Conservation (phyloP, 2,797 vertebrate genomes). For the Chelidonichthys spinosus region DNA sequence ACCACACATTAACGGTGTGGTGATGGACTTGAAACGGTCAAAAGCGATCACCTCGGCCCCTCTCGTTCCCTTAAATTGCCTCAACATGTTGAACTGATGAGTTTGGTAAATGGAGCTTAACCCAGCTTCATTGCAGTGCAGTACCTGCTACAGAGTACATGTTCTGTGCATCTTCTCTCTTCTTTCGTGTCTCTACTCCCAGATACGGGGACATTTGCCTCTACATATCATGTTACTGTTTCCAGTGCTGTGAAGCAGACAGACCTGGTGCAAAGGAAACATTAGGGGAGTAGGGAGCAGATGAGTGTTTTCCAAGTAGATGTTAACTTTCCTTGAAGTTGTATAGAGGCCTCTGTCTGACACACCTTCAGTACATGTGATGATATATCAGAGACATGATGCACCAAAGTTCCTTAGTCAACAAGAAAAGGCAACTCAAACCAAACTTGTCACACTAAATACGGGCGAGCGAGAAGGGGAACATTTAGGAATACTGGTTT, state of each 20-base stretch:
- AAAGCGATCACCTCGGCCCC: background rate
- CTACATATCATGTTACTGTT: conserved; percentile 14
- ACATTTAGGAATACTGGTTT: conserved; percentile 12
- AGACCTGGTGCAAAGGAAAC: conserved; percentile 49
- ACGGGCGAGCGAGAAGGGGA: conserved; percentile 6
- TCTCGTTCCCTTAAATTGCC: conserved; percentile 3
- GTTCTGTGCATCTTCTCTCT: conserved; percentile 7
- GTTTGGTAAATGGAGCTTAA: conserved; percentile 5
- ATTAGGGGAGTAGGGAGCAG: conserved; percentile 29
- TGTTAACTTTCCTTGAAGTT: background rate
- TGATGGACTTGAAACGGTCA: background rate
- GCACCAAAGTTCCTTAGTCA: background rate
- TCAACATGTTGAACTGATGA: background rate
- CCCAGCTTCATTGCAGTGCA: background rate
- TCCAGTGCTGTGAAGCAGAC: conserved; percentile 18
- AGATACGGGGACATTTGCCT: conserved; percentile 20
- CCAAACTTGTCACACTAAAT: conserved; percentile 13
- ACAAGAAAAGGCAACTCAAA: background rate
- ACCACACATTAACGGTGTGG: background rate
- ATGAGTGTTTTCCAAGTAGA: conserved; percentile 13
- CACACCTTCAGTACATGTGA: conserved; percentile 7
- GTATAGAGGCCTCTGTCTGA: conserved; percentile 1
- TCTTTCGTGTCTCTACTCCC: background rate
- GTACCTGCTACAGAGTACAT: background rate
- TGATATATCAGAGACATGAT: background rate